These are phyloP conservation scores for Salvelinus alpinus DNA, from an alignment of 2,113 vertebrate genomes.

Conservation along the genomic window DNA sequence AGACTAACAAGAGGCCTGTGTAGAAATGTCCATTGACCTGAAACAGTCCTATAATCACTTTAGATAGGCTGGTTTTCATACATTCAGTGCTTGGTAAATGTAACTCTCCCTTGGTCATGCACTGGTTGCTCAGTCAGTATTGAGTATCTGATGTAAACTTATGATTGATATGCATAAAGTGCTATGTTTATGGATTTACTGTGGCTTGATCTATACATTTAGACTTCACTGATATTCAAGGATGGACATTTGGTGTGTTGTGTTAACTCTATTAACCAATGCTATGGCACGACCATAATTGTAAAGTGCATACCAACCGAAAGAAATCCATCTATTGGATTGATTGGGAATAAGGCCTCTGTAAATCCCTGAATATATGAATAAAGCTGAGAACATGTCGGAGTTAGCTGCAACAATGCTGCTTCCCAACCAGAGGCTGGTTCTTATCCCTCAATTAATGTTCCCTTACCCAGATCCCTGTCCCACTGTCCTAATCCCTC, in stretches of 20 bases:
- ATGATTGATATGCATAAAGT: no score
- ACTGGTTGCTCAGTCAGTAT: background rate
- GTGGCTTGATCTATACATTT: background rate
- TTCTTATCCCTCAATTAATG: background rate
- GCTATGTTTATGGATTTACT: background rate
- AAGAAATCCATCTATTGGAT: background rate
- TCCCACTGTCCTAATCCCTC: background rate
- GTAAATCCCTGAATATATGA: constrained; percentile 44
- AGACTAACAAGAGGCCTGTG: constrained; percentile 27
- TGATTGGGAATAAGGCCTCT: constrained; percentile 21
- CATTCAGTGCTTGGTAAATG: constrained; percentile 23
- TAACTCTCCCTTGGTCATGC: background rate
- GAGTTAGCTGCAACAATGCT: constrained; percentile 21
- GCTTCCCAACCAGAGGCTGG: constrained; percentile 1
- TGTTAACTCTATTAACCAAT: no score
- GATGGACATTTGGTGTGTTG: background rate
- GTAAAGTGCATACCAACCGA: background rate
- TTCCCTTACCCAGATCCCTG: background rate
- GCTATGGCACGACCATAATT: no score
- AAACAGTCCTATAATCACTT: background rate
- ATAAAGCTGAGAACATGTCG: constrained; percentile 55
- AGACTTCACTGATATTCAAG: background rate
- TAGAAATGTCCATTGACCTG: constrained; percentile 11
- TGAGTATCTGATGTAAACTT: no score
- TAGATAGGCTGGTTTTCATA: constrained; percentile 32